Conservation (phyloP, 1,140 invertebrate species). For the Drosophila cardini region DNA sequence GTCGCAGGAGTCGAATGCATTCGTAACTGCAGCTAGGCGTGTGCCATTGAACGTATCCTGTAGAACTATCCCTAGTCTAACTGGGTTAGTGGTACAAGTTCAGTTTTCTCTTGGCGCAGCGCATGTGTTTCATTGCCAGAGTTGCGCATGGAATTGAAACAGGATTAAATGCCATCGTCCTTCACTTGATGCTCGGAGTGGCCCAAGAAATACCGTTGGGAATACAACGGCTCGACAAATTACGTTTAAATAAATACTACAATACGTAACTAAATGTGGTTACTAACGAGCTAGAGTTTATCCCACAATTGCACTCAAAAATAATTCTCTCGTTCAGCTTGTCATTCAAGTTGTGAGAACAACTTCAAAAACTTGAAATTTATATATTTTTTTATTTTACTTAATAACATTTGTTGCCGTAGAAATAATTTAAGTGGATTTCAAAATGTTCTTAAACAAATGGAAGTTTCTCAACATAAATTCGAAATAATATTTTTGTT, state of each 20-base stretch:
- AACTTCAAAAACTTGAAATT: background rate
- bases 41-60: slow-evolving; percentile 33
- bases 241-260: slow-evolving; percentile 26
- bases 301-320: background rate
- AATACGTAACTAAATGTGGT: slow-evolving; percentile 20
- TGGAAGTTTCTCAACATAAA: too few relatives aligned
- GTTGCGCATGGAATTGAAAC: slow-evolving; percentile 52
- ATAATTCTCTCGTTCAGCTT: background rate
- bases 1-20: slow-evolving; percentile 23
- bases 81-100: slow-evolving; percentile 84
- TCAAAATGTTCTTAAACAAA: too few relatives aligned
- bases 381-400: background rate
- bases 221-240: slow-evolving; percentile 38
- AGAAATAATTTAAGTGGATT: too few relatives aligned
- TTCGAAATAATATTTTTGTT: too few relatives aligned
- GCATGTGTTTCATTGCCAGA: slow-evolving; percentile 53
- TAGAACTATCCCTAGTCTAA: slow-evolving; percentile 55
- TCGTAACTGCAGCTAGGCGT: slow-evolving; percentile 51
- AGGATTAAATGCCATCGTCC: slow-evolving; percentile 38
- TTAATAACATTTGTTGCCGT: too few relatives aligned
- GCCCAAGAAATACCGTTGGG: slow-evolving; percentile 28
- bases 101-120: slow-evolving; percentile 62
- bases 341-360: too few relatives aligned
- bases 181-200: slow-evolving; percentile 28
- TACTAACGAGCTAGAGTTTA: background rate